Percentiles rank a stretch among this genome's conserved stretches.
Evolutionary conservation across 2,113 vertebrate genomes (phyloP).

Genomic region (Nerophis ophidion): DNA sequence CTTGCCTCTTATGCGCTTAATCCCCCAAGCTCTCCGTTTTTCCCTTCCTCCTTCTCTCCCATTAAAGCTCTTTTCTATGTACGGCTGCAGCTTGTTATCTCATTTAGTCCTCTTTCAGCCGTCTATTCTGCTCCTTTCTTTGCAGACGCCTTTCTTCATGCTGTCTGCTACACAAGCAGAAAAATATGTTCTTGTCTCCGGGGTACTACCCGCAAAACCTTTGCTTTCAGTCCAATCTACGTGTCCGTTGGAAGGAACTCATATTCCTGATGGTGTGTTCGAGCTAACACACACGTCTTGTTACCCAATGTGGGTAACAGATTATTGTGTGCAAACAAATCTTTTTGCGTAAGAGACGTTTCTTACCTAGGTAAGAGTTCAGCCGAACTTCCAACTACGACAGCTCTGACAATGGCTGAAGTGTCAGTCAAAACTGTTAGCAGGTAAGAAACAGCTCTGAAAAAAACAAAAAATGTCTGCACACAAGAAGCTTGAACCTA

Average conservation of each 20-base stretch:
- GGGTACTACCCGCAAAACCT: background rate
- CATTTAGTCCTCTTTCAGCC: background rate
- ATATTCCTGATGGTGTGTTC: too few species aligned
- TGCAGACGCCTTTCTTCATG: background rate
- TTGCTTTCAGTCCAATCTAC: background rate
- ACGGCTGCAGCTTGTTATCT: constrained; percentile 31
- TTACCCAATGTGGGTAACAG: background rate
- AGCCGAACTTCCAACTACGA: too few species aligned
- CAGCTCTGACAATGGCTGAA: too few species aligned
- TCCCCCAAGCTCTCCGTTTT: constrained; percentile 15
- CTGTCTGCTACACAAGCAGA: background rate
- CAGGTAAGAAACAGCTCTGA: too few species aligned
- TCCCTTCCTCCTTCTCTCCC: constrained; percentile 26
- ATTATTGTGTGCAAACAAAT: too few species aligned
- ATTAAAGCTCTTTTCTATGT: constrained; percentile 20
- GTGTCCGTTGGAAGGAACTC: background rate
- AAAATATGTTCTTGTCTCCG: background rate
- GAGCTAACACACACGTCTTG: too few species aligned
- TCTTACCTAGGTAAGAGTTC: too few species aligned
- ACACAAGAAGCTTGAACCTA: too few species aligned
- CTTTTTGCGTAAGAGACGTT: too few species aligned
- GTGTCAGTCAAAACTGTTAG: too few species aligned
- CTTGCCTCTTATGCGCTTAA: constrained; percentile 13
- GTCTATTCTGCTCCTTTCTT: background rate
- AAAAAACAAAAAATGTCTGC: too few species aligned